Conservation (phyloP, 2,797 vertebrate genomes). For the Odontamblyopus rebecca region DNA sequence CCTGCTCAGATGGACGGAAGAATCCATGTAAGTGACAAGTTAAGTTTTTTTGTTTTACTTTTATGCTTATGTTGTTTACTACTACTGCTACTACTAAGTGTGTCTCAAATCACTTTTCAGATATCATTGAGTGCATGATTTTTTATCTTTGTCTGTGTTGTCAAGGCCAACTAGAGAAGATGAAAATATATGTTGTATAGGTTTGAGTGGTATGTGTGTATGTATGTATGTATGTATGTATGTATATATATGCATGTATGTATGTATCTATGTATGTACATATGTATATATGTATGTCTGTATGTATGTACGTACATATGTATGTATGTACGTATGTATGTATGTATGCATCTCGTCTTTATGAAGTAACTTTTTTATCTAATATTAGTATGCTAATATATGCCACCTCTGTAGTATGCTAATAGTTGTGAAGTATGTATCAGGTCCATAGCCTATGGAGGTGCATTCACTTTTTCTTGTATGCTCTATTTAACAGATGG, state of each 20-base stretch:
- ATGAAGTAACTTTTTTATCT: background rate
- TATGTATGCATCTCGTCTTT: background rate
- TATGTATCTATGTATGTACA: no score
- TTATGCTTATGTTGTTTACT: background rate
- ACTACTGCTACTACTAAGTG: background rate
- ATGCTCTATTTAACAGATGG: background rate
- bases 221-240: no score
- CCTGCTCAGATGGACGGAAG: conserved; percentile 90
- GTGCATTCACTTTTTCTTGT: background rate
- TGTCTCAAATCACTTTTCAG: background rate
- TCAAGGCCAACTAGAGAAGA: no score
- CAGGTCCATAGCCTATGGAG: background rate
- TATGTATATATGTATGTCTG: no score
- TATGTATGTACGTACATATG: background rate
- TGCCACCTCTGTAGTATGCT: background rate
- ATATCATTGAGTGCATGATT: no score
- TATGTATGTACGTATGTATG: no score
- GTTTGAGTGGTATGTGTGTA: background rate
- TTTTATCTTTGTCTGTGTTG: no score
- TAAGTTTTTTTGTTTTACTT: conserved; percentile 10
- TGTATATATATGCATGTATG: no score
- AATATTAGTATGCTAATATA: background rate
- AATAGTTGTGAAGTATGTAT: background rate
- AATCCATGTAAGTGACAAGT: conserved; percentile 86
- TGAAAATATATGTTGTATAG: no score